These are phyloP conservation scores for Oostethus manadensis DNA, from an alignment of 2,113 vertebrate species.

Conservation along the genomic window DNA sequence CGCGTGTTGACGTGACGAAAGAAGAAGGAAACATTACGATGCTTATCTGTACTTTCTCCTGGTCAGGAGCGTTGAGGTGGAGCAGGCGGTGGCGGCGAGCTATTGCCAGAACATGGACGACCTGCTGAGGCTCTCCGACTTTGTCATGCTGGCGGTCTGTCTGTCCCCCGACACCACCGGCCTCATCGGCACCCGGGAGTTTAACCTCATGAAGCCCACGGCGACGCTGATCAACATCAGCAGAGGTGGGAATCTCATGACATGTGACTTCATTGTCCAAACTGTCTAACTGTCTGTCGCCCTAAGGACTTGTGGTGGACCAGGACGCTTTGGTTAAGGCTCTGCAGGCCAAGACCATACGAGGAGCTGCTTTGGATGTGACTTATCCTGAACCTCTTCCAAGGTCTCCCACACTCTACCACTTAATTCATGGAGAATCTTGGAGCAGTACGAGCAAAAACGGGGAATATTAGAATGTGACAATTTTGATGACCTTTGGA, in stretches of 20 bases:
- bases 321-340: constrained; percentile 70
- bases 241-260: constrained; percentile 36
- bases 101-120: constrained; percentile 50
- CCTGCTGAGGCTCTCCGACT: constrained; percentile 50
- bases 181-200: constrained; percentile 53
- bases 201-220: constrained; percentile 61
- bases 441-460: background rate
- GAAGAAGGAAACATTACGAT: too few relatives aligned
- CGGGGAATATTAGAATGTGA: too few relatives aligned
- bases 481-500: too few relatives aligned
- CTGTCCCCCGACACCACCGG: constrained; percentile 42
- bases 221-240: constrained; percentile 65
- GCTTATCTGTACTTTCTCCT: background rate
- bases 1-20: too few relatives aligned
- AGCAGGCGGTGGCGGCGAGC: constrained; percentile 32
- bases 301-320: constrained; percentile 68
- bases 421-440: background rate
- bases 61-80: constrained; percentile 41
- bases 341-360: constrained; percentile 52
- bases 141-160: constrained; percentile 46
- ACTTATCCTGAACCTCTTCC: constrained; percentile 72
- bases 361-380: constrained; percentile 67
- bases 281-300: background rate
- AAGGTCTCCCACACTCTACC: constrained; percentile 47
- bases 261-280: background rate